Evolutionary conservation across 2,113 vertebrate genomes (phyloP), one percentile per base, ranked within the genome.

Genomic region (Podiceps cristatus): DNA sequence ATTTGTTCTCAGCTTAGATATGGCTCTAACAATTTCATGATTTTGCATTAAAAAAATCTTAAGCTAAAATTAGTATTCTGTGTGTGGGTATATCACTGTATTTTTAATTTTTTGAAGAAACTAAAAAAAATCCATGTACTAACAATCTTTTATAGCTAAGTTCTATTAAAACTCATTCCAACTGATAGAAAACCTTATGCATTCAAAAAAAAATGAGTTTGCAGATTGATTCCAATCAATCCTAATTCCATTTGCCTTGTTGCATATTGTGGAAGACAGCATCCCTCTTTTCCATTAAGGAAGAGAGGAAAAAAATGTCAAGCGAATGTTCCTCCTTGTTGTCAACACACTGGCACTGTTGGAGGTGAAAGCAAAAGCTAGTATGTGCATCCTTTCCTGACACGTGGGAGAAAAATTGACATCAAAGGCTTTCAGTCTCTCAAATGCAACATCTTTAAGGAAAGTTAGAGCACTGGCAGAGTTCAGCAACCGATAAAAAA

Each of bases 51-150:
- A 94, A 87, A 92, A 91, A 71, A 74, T 13, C 71, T 35, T 52
- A 59, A 74, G 37, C 88, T 95, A 95, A 94, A 97, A 91, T 93
- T 81, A 93, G 73, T 40, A 64, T 25, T 68, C 58, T 37, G 6
- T 62, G 76, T 63, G 94, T 91, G 73, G 91, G 91, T 79, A 92
- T 20, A 64, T 18, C 55, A 45, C 52, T 49, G 12, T 66, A 93
- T 90, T 96, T 96, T 94, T 92, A 88, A 86, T 68, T 86, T 87
- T 91, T 16, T 88, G 37, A 93, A 88, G 62, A 88, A 13, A 86
- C 56, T 33, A 86, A 86, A 94, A 96, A 84, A 93, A 66, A 29
- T 11, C 23, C 40, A 52, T 68, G 55, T 88, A 80, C 67, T 74
- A 95, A 86, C 42, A 88, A 56, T 80, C 52, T 88, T 88, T 55